Conservation (phyloP, 2,113 vertebrate species). For the Laticauda colubrina region DNA sequence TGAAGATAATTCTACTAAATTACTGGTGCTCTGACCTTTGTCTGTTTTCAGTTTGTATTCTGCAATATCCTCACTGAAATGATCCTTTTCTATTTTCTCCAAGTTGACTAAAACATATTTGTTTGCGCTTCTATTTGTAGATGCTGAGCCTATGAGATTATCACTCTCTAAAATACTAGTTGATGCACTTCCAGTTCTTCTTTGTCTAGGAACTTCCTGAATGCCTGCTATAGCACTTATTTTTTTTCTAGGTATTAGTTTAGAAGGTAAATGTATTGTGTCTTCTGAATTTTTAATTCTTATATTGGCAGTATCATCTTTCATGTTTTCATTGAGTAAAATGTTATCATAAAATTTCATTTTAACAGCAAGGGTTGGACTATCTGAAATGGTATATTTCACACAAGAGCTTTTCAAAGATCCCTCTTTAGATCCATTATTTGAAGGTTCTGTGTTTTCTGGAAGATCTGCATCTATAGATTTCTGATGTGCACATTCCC, state of each 20-base stretch:
- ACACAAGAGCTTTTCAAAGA: not conserved
- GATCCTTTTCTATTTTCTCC: conserved; percentile 18
- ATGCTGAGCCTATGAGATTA: not conserved
- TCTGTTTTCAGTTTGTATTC: conserved; percentile 22
- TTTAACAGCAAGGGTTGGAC: not conserved
- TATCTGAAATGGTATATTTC: conserved; percentile 35
- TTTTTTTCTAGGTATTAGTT: not conserved
- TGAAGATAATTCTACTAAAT: conserved; percentile 37
- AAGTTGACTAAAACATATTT: not conserved
- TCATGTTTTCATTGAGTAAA: not conserved
- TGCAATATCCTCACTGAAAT: not conserved
- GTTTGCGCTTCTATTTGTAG: not conserved
- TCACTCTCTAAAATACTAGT: conserved; percentile 20
- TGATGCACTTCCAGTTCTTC: conserved; percentile 10
- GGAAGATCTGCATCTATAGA: conserved; percentile 28
- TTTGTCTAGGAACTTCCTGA: conserved; percentile 33
- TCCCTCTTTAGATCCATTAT: conserved; percentile 40
- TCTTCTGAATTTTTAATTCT: conserved; percentile 16
- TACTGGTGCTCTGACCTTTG: not conserved
- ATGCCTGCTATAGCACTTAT: not conserved
- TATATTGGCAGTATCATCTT: not conserved
- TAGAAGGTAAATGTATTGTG: not conserved
- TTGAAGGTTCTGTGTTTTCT: not conserved
- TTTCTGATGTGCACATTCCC: conserved; percentile 39
- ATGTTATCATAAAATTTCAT: conserved; percentile 4